Base-by-base conservation (phyloP, 2,797 vertebrate genomes). In the Danio tinwini region DNA sequence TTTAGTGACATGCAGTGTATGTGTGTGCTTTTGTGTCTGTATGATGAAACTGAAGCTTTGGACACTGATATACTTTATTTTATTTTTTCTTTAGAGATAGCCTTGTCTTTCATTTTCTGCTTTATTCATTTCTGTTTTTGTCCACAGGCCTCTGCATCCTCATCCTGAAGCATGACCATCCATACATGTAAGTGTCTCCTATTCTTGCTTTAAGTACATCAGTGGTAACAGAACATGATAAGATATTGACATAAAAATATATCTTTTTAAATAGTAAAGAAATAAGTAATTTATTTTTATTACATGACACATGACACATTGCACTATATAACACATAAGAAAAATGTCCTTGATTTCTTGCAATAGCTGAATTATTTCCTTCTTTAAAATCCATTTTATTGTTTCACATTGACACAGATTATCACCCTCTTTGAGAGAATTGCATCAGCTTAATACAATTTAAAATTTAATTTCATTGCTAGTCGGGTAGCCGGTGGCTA, bases 121-220 rank as follows among this genome's bases (percentile, higher is more conserved):
- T 40, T 52, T n/a, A n/a, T 76, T 11, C 11, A 19, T 74, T 17
- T 71, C 14, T 67, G 6, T 64, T 47, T 81, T 21, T 81, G 1
- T 73, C 58, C 52, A 11, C 80, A 86, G 83, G 55, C 39, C 21
- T 45, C 61, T 21, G 74, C 7, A 65, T 74, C 56, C 19, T 21
- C 56, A 45, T 3, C 29, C 73, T 50, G 61, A 29, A 76, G 70
- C 17, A 62, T 76, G 81, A 37, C 37, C 68, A 64, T 42, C 65
- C 6, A 14, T 21, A 11, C 5, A 55, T 49, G 86, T 87, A 84
- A 87, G 86, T 84, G 49, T 62, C 44, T 29, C 17, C 16, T 52
- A 5, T 52, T n/a, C 68, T 74, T 19, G 11, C 37, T 71, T 5
- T 13, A 77, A 39, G 40, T 58, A n/a, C n/a, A 49, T 16, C 40